Percentiles rank a stretch among this genome's conserved stretches.
Conservation (phyloP, 2,888 invertebrate genomes). For the Pheosia tremula region DNA sequence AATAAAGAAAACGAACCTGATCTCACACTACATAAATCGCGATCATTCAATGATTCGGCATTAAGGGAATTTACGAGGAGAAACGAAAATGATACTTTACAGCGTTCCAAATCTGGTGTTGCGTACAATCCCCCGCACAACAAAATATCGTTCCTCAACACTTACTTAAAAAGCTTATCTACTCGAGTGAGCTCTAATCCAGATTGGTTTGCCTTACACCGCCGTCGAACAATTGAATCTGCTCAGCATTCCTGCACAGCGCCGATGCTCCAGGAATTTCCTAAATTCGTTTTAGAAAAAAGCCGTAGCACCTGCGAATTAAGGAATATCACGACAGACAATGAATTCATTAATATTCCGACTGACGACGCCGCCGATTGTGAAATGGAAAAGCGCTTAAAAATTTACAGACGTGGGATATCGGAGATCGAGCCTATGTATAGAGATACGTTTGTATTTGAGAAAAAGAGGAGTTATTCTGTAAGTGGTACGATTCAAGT, state of each 20-base stretch:
- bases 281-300: conserved; percentile 53
- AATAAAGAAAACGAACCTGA: conserved; percentile 56
- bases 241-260: conserved; percentile 49
- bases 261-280: conserved; percentile 47
- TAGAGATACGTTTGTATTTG: conserved; percentile 51
- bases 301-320: conserved; percentile 46
- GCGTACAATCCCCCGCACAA: conserved; percentile 71
- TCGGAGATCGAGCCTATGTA: conserved; percentile 70
- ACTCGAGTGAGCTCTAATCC: conserved; percentile 70
- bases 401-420: conserved; percentile 79
- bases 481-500: conserved; percentile 59
- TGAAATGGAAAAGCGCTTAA: conserved; percentile 78
- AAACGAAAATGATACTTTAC: conserved; percentile 47
- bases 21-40: conserved; percentile 67
- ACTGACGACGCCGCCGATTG: conserved; percentile 73
- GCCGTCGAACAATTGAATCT: conserved; percentile 59
- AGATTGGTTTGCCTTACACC: conserved; percentile 70
- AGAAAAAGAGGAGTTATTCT: conserved; percentile 70
- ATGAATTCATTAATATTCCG: conserved; percentile 71
- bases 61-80: conserved; percentile 49
- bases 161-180: conserved; percentile 81
- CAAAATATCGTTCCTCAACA: conserved; percentile 79
- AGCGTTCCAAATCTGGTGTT: conserved; percentile 71
- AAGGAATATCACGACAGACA: conserved; percentile 64
- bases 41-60: conserved; percentile 67